Conservation (phyloP, 2,888 invertebrate species). For the Odiellus spinosus region DNA sequence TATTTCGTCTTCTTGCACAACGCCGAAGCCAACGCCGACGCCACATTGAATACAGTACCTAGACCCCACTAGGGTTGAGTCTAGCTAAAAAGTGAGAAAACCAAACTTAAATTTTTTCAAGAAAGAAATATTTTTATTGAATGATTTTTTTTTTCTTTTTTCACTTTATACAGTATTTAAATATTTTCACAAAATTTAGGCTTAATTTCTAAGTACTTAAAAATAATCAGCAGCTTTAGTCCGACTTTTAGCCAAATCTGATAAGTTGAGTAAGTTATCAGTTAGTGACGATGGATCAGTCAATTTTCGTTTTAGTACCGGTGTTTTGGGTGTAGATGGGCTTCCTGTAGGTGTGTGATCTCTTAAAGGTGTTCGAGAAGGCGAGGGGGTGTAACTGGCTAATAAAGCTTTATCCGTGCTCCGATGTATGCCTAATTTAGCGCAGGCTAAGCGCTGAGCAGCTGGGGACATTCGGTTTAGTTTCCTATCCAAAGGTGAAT, state of each 20-base stretch:
- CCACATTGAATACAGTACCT: too few relatives aligned
- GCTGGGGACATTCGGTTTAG: constrained; percentile 88
- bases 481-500: constrained; percentile 56
- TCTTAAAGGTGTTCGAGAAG: constrained; percentile 24
- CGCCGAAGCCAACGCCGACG: too few relatives aligned
- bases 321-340: constrained; percentile 23
- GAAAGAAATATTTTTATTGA: too few relatives aligned
- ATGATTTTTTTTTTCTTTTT: too few relatives aligned
- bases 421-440: constrained; percentile 42
- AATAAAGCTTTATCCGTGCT: constrained; percentile 38
- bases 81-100: too few relatives aligned
- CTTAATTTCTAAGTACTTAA: constrained; percentile 15
- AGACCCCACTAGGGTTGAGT: too few relatives aligned
- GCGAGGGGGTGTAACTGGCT: constrained; percentile 42
- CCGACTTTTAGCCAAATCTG: constrained; percentile 29
- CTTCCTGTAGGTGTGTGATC: constrained; percentile 24
- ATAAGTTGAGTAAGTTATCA: constrained; percentile 29
- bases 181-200: too few relatives aligned
- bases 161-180: too few relatives aligned
- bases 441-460: constrained; percentile 66
- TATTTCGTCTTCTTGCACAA: too few relatives aligned
- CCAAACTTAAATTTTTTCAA: too few relatives aligned
- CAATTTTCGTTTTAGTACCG: constrained; percentile 21
- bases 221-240: constrained; percentile 71
- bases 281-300: constrained; percentile 35